A percentile compares a stretch with the other conserved stretches of the same genome.
Evolutionary conservation across 2,888 invertebrate species (phyloP).

Genomic region (Autographa pulchrina): DNA sequence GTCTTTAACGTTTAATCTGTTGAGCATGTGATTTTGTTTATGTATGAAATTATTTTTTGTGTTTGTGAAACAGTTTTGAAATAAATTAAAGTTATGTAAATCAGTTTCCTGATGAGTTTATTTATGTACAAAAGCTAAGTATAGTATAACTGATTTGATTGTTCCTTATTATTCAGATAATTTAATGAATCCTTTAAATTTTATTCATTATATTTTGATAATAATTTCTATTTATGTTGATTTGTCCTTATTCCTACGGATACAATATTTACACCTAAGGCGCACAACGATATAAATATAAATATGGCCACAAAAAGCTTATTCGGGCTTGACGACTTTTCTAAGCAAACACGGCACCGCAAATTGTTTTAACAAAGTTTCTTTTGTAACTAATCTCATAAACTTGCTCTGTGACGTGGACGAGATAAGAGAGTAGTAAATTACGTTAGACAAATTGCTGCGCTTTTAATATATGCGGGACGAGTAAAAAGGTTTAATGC

Average conservation of each 20-base stretch:
- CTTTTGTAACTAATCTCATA: constrained; percentile 38
- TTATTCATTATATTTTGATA: too few species aligned
- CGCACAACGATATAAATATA: neutral
- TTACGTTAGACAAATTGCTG: constrained; percentile 44
- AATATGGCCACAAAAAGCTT: neutral
- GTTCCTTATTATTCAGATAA: too few species aligned
- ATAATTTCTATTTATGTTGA: too few species aligned
- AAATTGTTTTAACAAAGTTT: constrained; percentile 24
- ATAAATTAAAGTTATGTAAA: neutral
- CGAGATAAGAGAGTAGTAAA: constrained; percentile 43
- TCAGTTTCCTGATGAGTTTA: too few species aligned
- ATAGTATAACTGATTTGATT: too few species aligned
- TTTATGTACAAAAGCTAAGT: too few species aligned
- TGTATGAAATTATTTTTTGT: neutral
- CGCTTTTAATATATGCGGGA: constrained; percentile 23
- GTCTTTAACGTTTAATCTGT: neutral
- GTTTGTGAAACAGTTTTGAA: neutral
- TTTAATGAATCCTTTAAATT: too few species aligned
- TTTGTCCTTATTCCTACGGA: too few species aligned
- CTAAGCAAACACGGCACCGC: constrained; percentile 11
- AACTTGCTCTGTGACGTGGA: constrained; percentile 14
- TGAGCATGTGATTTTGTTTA: constrained; percentile 3
- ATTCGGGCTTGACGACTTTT: constrained; percentile 8
- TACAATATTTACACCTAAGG: too few species aligned
- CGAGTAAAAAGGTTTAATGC: constrained; percentile 33